These are phyloP conservation scores for Caerostris darwini DNA, from an alignment of 1,140 invertebrate genomes.

Conservation along the genomic window DNA sequence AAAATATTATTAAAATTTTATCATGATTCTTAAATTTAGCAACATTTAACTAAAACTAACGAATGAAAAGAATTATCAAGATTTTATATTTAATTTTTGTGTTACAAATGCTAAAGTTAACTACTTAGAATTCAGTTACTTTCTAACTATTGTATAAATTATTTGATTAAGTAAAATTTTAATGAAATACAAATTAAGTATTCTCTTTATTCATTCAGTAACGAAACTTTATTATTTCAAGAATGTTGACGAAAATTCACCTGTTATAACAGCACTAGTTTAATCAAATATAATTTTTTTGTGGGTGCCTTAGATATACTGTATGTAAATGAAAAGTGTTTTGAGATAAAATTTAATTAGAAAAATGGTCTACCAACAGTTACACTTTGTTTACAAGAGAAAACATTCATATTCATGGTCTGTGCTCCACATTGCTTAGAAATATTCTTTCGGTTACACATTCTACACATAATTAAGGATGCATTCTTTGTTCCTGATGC, in stretches of 20 bases:
- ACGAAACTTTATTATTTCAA: background rate
- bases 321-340: background rate
- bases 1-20: too few species aligned
- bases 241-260: background rate
- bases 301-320: background rate
- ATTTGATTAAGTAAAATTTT: too few species aligned
- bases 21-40: background rate
- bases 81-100: background rate
- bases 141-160: too few species aligned
- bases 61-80: background rate
- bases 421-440: background rate
- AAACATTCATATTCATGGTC: background rate
- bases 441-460: background rate
- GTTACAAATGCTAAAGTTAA: background rate
- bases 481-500: background rate
- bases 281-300: background rate
- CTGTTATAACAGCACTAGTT: background rate
- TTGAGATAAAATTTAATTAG: slow-evolving; percentile 31
- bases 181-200: background rate
- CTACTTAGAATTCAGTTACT: too few species aligned
- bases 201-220: background rate
- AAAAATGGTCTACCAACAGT: background rate
- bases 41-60: too few species aligned
- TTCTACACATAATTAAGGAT: background rate
- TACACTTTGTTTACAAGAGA: background rate